Base-by-base conservation (phyloP, 2,113 vertebrate species). In the Pao palembangensis region DNA sequence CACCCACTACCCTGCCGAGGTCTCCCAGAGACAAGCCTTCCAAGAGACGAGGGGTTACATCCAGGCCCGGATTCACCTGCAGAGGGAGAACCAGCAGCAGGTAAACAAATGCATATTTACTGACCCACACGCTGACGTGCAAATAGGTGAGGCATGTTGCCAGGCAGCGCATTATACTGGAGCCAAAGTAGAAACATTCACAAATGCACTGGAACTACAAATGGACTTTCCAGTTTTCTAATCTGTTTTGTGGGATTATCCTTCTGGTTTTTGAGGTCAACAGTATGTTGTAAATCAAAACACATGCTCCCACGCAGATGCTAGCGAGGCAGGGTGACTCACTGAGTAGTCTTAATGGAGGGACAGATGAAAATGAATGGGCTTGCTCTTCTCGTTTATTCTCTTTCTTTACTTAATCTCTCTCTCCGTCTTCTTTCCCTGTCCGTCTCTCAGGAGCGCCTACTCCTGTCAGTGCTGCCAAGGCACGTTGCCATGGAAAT, bases 401-500 rank as follows among this genome's bases (percentile, higher is more conserved):
- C 49, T 55, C 6, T 53, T 44, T 64, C 4, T 64, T 61, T 65
- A 67, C 51, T 65, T 48, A 59, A 17, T 69, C 21, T 61, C 13
- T 52, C 31, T 49, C 28, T 51, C 41, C 62, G 43, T 59, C 42
- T 52, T 50, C 48, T 60, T 25, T 58, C 54, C 64, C 18, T 53
- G 50, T 63, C n/a, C 55, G 34, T 75, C 67, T 80, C 74, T 71
- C 88, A 98, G 96, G 96, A 98, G 82, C 93, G 94, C 53, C 92
- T 99, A 86, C 91, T 98, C 83, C 92, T 99, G 51, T 98, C 96
- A 0, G 95, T 98, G 73, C 88, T 98, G 88, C 96, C 96, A 38
- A 93, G 94, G 81, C 96, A 99, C 0, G 96, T 99, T 91, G 96
- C 96, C 85, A 95, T 98, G 94, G 96, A 99, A 90, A 98, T 99